Conservation (phyloP, 2,888 invertebrate genomes). For the Platyscelio sp. region DNA sequence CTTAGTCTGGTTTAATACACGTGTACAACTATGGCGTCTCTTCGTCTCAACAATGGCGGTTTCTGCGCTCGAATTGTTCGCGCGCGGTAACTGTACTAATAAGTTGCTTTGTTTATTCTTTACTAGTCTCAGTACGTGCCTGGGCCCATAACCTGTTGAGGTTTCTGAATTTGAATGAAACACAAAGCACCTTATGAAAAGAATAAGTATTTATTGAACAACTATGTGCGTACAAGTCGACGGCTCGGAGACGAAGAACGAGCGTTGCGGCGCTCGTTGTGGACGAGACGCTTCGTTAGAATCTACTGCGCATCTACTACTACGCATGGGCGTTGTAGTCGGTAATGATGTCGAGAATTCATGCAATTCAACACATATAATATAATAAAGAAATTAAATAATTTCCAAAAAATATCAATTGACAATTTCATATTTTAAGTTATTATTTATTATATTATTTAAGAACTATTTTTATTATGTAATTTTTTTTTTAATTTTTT, state of each 20-base stretch:
- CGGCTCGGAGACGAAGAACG: neutral
- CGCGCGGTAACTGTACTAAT: neutral
- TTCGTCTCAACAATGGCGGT: neutral
- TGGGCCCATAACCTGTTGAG: conserved; percentile 33
- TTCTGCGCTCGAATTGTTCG: neutral
- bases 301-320: neutral
- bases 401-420: too few species aligned
- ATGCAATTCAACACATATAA: neutral
- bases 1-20: neutral
- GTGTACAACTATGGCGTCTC: neutral
- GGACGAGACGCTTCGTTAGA: neutral
- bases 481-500: too few species aligned
- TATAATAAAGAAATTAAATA: too few species aligned
- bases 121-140: neutral
- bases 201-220: neutral
- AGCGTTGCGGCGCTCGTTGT: neutral
- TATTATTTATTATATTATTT: too few species aligned
- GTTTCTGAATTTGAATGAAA: neutral
- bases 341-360: neutral
- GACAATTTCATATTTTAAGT: too few species aligned
- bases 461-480: too few species aligned
- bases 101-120: neutral
- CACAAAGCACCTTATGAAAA: neutral
- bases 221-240: neutral
- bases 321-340: neutral